Percentiles rank a stretch among this genome's conserved stretches.
Conservation (phyloP, 2,797 vertebrate species). For the Molossus alvarezi region DNA sequence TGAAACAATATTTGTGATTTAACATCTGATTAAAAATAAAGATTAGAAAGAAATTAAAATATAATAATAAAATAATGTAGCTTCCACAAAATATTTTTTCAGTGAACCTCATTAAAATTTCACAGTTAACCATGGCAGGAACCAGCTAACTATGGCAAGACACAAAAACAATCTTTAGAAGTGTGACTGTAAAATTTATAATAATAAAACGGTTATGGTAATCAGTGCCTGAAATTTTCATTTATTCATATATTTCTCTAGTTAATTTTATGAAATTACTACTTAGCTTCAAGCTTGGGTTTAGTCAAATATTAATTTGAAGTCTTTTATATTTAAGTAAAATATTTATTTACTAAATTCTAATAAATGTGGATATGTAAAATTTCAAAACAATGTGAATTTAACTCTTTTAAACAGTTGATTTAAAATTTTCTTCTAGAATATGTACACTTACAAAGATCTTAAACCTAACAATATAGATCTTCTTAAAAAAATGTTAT, state of each 20-base stretch:
- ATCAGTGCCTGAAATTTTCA: not conserved
- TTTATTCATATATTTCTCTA: not conserved
- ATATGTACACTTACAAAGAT: not conserved
- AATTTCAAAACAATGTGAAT: not conserved
- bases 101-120: not conserved
- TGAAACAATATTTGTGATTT: not conserved
- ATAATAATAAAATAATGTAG: not conserved
- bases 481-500: not conserved
- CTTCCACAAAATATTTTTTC: not conserved
- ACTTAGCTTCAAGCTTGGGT: not conserved
- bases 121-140: not conserved
- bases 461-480: not conserved
- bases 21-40: not conserved
- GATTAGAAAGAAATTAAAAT: not conserved
- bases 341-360: not conserved
- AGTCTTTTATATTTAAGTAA: not conserved
- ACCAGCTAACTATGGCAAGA: accelerated
- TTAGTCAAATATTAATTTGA: not conserved
- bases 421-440: not conserved
- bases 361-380: not conserved
- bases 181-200: not conserved
- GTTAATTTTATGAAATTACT: not conserved
- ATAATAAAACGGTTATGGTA: not conserved
- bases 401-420: not conserved
- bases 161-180: not conserved